Percentiles rank a stretch among this genome's conserved stretches.
Conservation (phyloP, 1,140 invertebrate species). For the Mercenaria mercenaria region DNA sequence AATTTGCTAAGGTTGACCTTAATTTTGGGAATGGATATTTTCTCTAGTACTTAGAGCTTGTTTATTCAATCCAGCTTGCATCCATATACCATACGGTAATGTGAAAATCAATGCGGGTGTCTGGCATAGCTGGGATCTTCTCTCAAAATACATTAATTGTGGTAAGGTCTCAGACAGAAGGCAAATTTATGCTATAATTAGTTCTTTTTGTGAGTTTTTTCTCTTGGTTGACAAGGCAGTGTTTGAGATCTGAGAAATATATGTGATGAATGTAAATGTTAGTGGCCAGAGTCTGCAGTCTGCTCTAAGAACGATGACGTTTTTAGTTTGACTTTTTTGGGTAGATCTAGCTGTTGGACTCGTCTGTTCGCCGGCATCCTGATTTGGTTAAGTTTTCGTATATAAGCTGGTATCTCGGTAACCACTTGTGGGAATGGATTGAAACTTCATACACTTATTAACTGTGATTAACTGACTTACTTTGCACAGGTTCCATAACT, state of each 20-base stretch:
- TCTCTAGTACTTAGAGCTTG: not conserved
- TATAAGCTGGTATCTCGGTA: too few species aligned
- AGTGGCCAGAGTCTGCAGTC: not conserved
- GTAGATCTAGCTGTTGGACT: too few species aligned
- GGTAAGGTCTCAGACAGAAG: not conserved
- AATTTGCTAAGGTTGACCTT: too few species aligned
- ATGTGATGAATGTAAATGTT: not conserved
- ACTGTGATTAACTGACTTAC: too few species aligned
- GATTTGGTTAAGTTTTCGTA: too few species aligned
- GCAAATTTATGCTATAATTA: constrained; percentile 40
- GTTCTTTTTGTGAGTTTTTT: constrained; percentile 12
- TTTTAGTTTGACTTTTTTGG: too few species aligned
- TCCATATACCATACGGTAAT: not conserved
- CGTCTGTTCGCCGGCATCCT: too few species aligned
- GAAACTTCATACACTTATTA: too few species aligned
- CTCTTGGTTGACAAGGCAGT: not conserved
- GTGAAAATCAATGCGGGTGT: constrained; percentile 45
- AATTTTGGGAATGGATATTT: too few species aligned
- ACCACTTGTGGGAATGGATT: too few species aligned
- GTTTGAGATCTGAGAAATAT: not conserved
- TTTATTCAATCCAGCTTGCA: constrained; percentile 23
- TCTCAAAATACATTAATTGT: constrained; percentile 55
- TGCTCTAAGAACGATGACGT: too few species aligned
- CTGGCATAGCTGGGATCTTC: not conserved
- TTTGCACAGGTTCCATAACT: too few species aligned